phyloP scores from a whole-genome alignment of 1,140 invertebrate species.

The Triops cancriformis region DNA sequence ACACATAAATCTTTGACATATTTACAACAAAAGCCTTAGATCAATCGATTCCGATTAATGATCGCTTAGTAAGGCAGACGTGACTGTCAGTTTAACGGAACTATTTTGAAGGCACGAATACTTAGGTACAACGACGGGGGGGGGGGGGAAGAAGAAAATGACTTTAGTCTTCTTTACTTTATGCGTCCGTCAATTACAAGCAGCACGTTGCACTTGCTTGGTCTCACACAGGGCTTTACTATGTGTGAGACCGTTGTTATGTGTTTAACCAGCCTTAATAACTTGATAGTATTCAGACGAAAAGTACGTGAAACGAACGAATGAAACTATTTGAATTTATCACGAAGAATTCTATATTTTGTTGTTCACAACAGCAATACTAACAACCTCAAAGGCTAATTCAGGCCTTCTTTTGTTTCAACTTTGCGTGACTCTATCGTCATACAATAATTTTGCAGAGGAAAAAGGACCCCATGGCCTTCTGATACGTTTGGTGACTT shows the following conservation, averaged over 20 bases:
- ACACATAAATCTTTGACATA: not conserved
- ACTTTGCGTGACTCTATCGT: not conserved
- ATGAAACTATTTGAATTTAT: not conserved
- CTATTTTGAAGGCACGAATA: no score
- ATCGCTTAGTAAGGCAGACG: not conserved
- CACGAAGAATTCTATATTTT: conserved; percentile 14
- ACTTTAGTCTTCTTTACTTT: no score
- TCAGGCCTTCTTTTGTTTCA: not conserved
- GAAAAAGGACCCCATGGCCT: not conserved
- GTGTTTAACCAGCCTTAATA: no score
- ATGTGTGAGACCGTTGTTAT: no score
- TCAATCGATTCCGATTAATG: not conserved
- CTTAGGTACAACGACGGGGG: no score
- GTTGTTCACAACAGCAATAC: not conserved
- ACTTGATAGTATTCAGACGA: no score
- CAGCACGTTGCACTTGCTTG: no score
- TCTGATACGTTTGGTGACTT: not conserved
- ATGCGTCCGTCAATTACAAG: no score
- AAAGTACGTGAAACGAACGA: not conserved
- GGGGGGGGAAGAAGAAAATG: no score
- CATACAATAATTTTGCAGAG: not conserved
- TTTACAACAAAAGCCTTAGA: not conserved
- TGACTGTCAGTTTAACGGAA: not conserved
- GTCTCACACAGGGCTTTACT: no score
- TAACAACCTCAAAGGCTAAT: not conserved